Evolutionary conservation across 2,113 vertebrate species (phyloP).

Genomic region (Passer montanus): DNA sequence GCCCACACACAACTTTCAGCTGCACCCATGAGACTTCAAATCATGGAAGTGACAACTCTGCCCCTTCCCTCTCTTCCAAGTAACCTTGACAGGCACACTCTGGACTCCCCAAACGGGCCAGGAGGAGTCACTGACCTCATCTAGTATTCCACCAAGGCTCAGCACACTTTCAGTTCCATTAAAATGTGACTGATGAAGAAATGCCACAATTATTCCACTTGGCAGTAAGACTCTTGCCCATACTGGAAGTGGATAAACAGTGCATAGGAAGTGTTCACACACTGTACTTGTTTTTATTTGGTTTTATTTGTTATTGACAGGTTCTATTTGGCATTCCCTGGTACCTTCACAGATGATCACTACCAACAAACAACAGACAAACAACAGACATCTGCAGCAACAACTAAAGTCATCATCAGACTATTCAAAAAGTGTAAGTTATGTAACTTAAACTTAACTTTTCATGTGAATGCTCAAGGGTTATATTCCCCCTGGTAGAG

Average conservation of each 20-base stretch:
- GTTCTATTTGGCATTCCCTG: not conserved
- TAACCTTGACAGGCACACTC: not conserved
- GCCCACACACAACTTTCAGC: not conserved
- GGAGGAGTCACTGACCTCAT: not conserved
- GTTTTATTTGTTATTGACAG: not conserved
- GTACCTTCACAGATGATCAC: not conserved
- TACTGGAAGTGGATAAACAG: not conserved
- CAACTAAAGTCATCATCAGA: not conserved
- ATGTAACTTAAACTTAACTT: not conserved
- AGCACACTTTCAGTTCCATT: too few relatives aligned
- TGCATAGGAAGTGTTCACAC: rapidly evolving
- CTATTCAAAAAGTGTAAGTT: not conserved
- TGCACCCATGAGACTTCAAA: not conserved
- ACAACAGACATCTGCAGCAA: not conserved
- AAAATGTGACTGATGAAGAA: not conserved
- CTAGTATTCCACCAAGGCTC: not conserved
- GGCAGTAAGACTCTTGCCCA: too few relatives aligned
- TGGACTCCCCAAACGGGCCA: not conserved
- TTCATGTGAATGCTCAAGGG: not conserved
- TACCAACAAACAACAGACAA: not conserved
- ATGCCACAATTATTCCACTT: not conserved
- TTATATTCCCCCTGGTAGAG: not conserved
- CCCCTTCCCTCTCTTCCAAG: not conserved
- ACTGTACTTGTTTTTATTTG: not conserved
- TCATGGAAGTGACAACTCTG: not conserved